Evolutionary conservation across 2,797 vertebrate genomes (phyloP), one percentile per base, ranked within the genome.

Genomic region (Acanthornis magna): DNA sequence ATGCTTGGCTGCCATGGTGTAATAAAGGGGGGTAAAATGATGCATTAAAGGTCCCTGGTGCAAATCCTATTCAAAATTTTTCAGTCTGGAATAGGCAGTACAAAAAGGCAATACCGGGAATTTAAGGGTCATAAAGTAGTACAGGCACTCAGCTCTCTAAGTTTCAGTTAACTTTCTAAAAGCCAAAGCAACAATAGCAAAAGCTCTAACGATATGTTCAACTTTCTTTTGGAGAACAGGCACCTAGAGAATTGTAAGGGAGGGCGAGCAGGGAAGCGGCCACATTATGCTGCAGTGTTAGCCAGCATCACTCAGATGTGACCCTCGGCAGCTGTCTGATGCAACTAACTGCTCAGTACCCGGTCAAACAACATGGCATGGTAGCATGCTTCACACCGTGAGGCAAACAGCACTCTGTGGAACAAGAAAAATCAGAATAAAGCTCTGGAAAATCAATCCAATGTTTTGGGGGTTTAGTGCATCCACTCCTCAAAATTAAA

Each of bases 291-390:
- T 77, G 85, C 21, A 6, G 40, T 48, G 82, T 85, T 91, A 88
- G 68, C 77, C 93, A 79, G 85, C 53, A 66, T 61, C 82, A 65
- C 60, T 95, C 76, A 57, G 13, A 95, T 67, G 70, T 88, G 91
- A 89, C 68, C 78, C 62, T 71, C 25, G 0, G 86, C 62, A 94
- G 72, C 85, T 90, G 88, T 85, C 72, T 90, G 63, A 91, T 86
- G 70, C 66, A 63, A 95, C 89, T 65, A 91, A 85, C 91, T 95
- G 93, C 90, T 81, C 80, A 89, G 87, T 63, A 78, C 84, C 92
- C 42, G 54, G 74, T 79, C 85, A 84, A 91, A 84, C 58, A 78
- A 88, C 77, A 92, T 23, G 32, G 53, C 20, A 93, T 45, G 87
- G 94, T 82, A 95, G 75, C 54, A 93, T 45, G 89, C 88, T 82